Evolutionary conservation across 2,113 vertebrate genomes (phyloP).

Genomic region (Ginglymostoma cirratum): DNA sequence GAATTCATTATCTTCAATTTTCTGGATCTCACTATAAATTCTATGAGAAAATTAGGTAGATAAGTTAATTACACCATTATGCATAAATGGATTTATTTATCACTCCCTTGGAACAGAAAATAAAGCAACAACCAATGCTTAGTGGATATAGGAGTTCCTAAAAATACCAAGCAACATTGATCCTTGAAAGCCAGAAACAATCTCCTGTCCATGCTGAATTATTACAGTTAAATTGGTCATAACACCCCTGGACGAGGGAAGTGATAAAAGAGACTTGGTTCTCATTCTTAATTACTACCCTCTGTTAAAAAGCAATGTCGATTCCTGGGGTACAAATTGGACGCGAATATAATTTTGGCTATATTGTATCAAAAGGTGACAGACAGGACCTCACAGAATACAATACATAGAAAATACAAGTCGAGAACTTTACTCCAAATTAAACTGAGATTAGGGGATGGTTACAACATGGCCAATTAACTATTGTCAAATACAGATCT

Average conservation of each 20-base stretch:
- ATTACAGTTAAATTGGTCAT: neutral
- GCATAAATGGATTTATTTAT: neutral
- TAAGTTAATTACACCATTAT: neutral
- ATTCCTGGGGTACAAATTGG: neutral
- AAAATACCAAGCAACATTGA: neutral
- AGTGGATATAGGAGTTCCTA: neutral
- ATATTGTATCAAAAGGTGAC: neutral
- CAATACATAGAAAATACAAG: neutral
- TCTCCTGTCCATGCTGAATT: neutral
- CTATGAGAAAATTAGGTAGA: conserved; percentile 52
- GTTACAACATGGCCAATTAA: neutral
- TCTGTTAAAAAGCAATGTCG: neutral
- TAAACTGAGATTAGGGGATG: neutral
- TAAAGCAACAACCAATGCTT: neutral
- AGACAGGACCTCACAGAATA: neutral
- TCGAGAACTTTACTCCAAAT: neutral
- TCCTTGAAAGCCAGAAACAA: neutral
- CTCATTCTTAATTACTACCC: neutral
- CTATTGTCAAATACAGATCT: neutral
- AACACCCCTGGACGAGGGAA: neutral
- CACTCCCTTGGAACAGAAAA: neutral
- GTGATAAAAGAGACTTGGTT: neutral
- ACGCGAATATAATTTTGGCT: neutral
- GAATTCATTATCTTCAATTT: conserved; percentile 93
- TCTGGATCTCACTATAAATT: conserved; percentile 94